Evolutionary conservation across 2,797 vertebrate genomes (phyloP).

Genomic region (Chelonia mydas): DNA sequence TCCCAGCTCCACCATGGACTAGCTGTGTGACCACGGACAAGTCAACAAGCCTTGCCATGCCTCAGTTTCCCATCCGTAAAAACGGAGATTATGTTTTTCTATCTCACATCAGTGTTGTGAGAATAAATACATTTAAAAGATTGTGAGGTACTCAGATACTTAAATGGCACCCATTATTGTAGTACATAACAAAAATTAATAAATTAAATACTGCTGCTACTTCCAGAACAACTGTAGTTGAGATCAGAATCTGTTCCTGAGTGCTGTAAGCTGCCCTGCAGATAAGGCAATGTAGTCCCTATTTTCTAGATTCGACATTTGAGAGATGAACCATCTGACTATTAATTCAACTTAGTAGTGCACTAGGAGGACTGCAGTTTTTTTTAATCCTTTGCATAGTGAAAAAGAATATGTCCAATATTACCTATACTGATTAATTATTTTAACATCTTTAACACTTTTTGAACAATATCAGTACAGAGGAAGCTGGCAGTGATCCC

Average conservation of each 20-base stretch:
- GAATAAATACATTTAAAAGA: too few species aligned
- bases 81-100: too few species aligned
- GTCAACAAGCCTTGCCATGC: too few species aligned
- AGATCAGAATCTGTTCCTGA: neutral
- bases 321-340: neutral
- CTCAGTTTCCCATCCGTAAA: too few species aligned
- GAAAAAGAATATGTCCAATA: neutral
- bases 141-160: too few species aligned
- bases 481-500: neutral
- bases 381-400: neutral
- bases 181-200: too few species aligned
- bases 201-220: too few species aligned
- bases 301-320: slow-evolving; percentile 8
- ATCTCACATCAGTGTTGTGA: too few species aligned
- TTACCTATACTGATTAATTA: neutral
- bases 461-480: neutral
- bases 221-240: neutral
- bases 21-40: too few species aligned
- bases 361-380: neutral
- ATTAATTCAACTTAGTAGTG: neutral
- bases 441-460: slow-evolving; percentile 22
- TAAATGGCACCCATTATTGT: too few species aligned
- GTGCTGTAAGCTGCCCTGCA: neutral
- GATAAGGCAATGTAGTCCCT: neutral
- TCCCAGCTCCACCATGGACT: too few species aligned